A percentile compares a stretch with the other conserved stretches of the same genome.
phyloP scores from a whole-genome alignment of 92 coral and sea anemone genomes.

The Epizoanthus fatuus region DNA sequence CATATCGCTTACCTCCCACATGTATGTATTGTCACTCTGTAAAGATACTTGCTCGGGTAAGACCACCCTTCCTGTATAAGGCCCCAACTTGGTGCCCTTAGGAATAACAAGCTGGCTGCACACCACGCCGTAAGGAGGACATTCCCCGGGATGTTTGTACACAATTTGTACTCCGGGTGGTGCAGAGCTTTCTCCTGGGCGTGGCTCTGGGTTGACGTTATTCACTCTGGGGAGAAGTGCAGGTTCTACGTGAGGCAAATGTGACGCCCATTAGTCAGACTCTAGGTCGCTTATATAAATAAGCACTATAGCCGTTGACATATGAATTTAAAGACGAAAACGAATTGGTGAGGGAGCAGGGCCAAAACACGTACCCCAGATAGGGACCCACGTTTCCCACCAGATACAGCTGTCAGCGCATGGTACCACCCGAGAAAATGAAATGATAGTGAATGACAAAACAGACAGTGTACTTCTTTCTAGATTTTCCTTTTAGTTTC shows the following conservation, averaged over 20 bases:
- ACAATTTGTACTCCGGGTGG: conserved; percentile 44
- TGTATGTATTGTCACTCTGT: conserved; percentile 71
- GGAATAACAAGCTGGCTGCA: conserved; percentile 84
- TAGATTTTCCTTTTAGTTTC: no score
- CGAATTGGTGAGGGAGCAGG: no score
- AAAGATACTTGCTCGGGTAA: conserved; percentile 63
- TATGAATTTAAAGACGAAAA: no score
- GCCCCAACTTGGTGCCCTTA: conserved; percentile 94
- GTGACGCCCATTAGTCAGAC: no score
- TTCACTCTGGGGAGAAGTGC: neutral
- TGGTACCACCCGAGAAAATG: no score
- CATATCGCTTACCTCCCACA: conserved; percentile 86
- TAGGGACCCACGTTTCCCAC: no score
- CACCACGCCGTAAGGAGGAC: conserved; percentile 60
- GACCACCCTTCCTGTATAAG: conserved; percentile 88
- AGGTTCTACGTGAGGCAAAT: neutral
- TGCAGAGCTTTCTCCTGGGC: neutral
- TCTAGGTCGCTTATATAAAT: no score
- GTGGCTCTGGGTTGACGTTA: neutral
- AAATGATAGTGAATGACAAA: no score
- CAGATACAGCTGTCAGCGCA: no score
- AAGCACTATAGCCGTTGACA: no score
- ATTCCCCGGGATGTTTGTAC: conserved; percentile 32
- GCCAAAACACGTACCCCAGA: no score
- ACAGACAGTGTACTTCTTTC: no score